Percentiles rank a stretch among this genome's conserved stretches.
phyloP scores from a whole-genome alignment of 2,888 invertebrate genomes.

The Hedychridium roseum region DNA sequence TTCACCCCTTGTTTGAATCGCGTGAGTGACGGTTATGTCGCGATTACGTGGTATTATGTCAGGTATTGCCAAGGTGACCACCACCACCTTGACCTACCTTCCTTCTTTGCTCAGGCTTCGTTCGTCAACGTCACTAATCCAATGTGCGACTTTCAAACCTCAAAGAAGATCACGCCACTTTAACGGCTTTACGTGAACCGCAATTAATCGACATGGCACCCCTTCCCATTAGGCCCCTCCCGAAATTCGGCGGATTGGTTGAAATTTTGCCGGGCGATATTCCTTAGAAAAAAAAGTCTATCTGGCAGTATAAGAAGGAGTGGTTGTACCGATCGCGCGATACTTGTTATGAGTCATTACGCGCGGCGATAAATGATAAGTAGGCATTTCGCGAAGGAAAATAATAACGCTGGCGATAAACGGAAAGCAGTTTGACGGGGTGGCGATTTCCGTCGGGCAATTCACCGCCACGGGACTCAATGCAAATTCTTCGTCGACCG shows the following conservation, averaged over 20 bases:
- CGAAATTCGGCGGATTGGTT: too few species aligned
- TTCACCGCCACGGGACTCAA: constrained; percentile 29
- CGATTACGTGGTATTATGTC: constrained; percentile 39
- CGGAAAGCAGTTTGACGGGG: constrained; percentile 28
- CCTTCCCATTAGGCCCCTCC: too few species aligned
- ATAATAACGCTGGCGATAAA: constrained; percentile 6
- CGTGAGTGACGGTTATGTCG: constrained; percentile 27
- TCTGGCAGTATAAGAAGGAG: background rate
- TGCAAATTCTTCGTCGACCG: constrained; percentile 32
- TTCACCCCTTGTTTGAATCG: constrained; percentile 14
- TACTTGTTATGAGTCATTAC: constrained; percentile 5
- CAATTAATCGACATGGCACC: too few species aligned
- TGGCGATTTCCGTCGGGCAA: constrained; percentile 27
- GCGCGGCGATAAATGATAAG: constrained; percentile 8
- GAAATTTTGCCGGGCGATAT: too few species aligned
- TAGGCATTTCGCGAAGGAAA: constrained; percentile 5
- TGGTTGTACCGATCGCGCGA: constrained; percentile 10
- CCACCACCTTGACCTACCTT: constrained; percentile 54
- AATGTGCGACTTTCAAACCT: constrained; percentile 15
- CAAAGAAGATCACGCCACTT: constrained; percentile 11
- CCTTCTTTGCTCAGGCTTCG: constrained; percentile 46
- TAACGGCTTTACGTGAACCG: too few species aligned
- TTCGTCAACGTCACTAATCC: constrained; percentile 37
- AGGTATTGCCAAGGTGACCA: constrained; percentile 40
- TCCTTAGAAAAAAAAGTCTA: too few species aligned